These are phyloP conservation scores for Rhinopithecus roxellana DNA, from an alignment of 2,113 vertebrate species.

Conservation along the genomic window DNA sequence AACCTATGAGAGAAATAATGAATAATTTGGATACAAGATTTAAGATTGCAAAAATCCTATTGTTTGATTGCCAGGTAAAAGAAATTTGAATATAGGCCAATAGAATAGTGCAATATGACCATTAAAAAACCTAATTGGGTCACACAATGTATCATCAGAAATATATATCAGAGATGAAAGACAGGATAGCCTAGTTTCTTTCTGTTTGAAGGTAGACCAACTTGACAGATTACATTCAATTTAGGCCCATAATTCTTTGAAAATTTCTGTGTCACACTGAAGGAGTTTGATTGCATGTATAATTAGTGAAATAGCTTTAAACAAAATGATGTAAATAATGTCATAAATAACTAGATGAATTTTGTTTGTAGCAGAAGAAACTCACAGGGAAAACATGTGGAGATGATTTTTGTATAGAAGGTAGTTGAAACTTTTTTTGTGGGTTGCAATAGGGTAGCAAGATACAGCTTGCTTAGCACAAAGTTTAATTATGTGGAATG, in stretches of 20 bases:
- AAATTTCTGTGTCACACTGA: background rate
- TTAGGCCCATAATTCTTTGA: background rate
- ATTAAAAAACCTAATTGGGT: background rate
- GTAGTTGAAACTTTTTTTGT: background rate
- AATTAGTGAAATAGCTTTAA: background rate
- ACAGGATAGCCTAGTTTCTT: background rate
- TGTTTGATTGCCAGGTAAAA: background rate
- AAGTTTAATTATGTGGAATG: constrained; percentile 49
- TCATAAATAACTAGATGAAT: background rate
- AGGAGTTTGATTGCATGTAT: background rate
- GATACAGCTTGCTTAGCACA: constrained; percentile 47
- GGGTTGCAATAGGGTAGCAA: background rate
- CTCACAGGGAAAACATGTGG: background rate
- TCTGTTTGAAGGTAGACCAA: background rate
- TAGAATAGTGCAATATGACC: background rate
- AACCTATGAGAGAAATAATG: background rate
- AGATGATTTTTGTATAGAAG: background rate
- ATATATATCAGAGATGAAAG: background rate
- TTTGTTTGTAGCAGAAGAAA: background rate
- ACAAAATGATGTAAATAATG: background rate
- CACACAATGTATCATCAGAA: background rate
- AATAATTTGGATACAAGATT: background rate
- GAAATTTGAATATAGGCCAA: background rate
- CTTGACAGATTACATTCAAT: background rate
- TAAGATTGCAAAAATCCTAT: background rate